Base-by-base conservation (phyloP, 1,140 invertebrate species). In the Drosophila biarmipes region DNA sequence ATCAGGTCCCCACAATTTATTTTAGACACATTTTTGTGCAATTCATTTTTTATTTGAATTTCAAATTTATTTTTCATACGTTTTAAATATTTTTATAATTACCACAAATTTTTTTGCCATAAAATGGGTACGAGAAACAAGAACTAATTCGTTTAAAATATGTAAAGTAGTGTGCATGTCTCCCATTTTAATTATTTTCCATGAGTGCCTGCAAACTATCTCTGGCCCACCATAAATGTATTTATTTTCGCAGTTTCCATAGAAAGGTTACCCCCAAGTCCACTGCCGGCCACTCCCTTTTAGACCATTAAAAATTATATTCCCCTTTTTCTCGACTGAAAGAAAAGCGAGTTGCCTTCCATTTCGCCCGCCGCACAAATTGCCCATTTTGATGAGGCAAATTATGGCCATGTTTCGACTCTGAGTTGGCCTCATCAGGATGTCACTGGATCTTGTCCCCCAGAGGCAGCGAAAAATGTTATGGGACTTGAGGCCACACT, bases 341-440 rank as follows among this genome's bases (percentile, higher is more conserved):
- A 42, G 10, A 31, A 45, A 34, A 21, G 8, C 12, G 35, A 29
- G 35, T 15, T 61, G 21, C 59, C 40, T 31, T 62, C n/a, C 37
- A 59, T 12, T 31, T 27, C 27, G 12, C 38, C n/a, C 34, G 11
- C 15, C 61, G 37, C 53, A 52, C 75, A 80, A 79, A 84, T 85
- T 85, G 76, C 53, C 76, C 66, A 76, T 79, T 73, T 79, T 79
- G 66, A 85, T 80, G 66, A 68, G 62, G 66, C 80, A 84, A 77
- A 85, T 84, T 76, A 80, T 66, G 67, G 64, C 14, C 62, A 76
- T 72, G 54, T 85, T 78, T 68, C n/a, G 56, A 51, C 57, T 72
- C 56, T 76, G 53, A 46, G 49, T 67, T 67, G 58, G 38, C 55
- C 54, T 68, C 24, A 42, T 46, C 58, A 68, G 48, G 49, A 61